phyloP scores from a whole-genome alignment of 2,888 invertebrate genomes.

The Erebia ligea region DNA sequence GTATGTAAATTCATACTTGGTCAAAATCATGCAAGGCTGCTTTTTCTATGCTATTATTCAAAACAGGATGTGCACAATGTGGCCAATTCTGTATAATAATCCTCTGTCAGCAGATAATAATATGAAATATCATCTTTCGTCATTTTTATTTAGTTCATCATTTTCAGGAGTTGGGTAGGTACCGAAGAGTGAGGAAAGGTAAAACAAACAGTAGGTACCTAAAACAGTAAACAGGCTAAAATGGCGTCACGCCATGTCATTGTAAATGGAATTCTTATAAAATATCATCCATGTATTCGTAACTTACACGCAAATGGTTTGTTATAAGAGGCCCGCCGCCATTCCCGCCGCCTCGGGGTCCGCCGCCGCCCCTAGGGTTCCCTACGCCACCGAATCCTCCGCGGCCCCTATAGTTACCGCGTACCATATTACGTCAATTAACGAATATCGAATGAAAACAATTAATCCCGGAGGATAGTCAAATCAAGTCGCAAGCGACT shows the following conservation, averaged over 20 bases:
- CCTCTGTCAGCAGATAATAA: no score
- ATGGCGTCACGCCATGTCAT: background rate
- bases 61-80: no score
- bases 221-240: background rate
- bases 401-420: background rate
- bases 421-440: background rate
- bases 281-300: background rate
- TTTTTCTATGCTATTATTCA: no score
- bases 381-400: slow-evolving; percentile 11
- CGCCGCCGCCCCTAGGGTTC: background rate
- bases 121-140: no score
- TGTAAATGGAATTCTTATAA: background rate
- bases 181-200: no score
- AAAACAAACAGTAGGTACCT: no score
- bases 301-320: slow-evolving; percentile 50
- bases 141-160: no score
- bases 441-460: background rate
- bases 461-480: background rate
- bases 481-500: background rate
- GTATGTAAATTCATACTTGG: no score
- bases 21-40: no score
- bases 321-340: slow-evolving; percentile 50
- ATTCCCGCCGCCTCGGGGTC: background rate
- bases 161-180: no score
- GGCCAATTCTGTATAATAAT: no score